Conservation (phyloP, 2,113 vertebrate genomes). For the Periophthalmodon schlosseri region DNA sequence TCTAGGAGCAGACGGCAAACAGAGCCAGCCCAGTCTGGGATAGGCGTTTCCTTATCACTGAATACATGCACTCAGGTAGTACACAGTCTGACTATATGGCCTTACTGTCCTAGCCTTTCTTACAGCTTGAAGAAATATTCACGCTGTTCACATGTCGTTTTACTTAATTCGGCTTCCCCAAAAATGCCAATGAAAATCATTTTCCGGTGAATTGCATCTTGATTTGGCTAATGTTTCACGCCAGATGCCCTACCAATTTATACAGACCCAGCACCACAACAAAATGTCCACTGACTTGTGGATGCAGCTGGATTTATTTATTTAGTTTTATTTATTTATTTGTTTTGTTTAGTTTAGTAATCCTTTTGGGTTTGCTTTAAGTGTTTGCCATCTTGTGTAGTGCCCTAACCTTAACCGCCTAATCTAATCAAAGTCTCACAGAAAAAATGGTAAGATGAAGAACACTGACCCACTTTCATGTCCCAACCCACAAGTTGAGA, state of each 20-base stretch:
- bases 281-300: background rate
- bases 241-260: background rate
- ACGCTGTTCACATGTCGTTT: too few relatives aligned
- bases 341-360: too few relatives aligned
- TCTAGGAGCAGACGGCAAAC: slow-evolving; percentile 10
- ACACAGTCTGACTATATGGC: background rate
- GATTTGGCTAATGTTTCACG: background rate
- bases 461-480: background rate
- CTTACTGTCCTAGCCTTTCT: background rate
- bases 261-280: background rate
- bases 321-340: background rate
- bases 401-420: background rate
- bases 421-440: background rate
- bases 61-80: background rate
- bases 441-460: background rate
- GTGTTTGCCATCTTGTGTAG: background rate
- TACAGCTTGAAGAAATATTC: background rate
- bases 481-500: too few relatives aligned
- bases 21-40: slow-evolving; percentile 5
- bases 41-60: background rate
- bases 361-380: background rate
- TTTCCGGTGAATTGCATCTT: background rate
- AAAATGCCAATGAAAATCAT: background rate
- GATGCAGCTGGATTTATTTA: background rate
- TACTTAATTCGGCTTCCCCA: background rate